phyloP scores from a whole-genome alignment of 2,113 vertebrate genomes.

The Solea solea region DNA sequence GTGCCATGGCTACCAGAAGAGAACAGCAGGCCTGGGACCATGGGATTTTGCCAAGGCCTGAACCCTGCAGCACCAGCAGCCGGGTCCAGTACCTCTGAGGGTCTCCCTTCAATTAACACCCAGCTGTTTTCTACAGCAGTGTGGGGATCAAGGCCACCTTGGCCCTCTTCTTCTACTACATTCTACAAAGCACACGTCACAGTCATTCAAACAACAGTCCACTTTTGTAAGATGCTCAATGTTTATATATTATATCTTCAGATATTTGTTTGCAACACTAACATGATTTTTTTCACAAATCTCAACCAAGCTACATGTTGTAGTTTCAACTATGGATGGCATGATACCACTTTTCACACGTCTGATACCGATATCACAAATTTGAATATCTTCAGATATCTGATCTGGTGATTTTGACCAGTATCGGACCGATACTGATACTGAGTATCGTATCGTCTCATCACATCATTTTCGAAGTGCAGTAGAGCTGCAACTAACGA shows the following conservation, averaged over 20 bases:
- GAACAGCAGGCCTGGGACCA: conserved; percentile 74
- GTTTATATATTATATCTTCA: no score
- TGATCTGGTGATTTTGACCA: no score
- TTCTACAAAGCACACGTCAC: conserved; percentile 7
- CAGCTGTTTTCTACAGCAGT: conserved; percentile 67
- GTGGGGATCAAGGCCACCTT: conserved; percentile 50
- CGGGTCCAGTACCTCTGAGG: conserved; percentile 54
- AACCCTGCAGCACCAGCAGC: conserved; percentile 56
- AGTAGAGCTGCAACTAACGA: no score
- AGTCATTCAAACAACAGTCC: background rate
- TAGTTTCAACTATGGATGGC: no score
- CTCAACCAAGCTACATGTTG: background rate
- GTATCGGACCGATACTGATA: no score
- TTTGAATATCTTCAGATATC: no score
- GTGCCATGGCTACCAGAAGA: conserved; percentile 64
- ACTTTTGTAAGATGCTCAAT: background rate
- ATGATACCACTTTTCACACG: background rate
- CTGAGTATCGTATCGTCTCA: no score
- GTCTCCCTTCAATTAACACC: conserved; percentile 70
- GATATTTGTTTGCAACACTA: no score
- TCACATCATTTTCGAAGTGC: no score
- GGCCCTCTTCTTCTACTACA: conserved; percentile 23
- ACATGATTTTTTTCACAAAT: no score
- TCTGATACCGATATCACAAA: no score
- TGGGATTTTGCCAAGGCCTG: conserved; percentile 64